These are phyloP conservation scores for Eurypyga helias DNA, from an alignment of 2,113 vertebrate genomes.

Conservation along the genomic window DNA sequence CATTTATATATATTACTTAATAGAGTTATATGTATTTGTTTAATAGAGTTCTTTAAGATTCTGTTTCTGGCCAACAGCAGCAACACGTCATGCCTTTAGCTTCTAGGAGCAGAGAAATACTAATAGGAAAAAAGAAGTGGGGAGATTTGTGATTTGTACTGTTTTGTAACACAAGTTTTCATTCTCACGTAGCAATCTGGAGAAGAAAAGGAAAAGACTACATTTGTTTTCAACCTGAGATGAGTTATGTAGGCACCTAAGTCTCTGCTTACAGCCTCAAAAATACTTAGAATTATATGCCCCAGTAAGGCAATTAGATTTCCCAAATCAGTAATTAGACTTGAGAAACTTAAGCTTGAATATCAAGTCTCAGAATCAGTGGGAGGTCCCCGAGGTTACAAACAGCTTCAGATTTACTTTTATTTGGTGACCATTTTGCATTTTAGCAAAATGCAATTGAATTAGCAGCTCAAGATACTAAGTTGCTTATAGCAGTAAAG, in stretches of 20 bases:
- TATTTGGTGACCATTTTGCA: not conserved
- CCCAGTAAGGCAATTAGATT: not conserved
- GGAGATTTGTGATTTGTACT: not conserved
- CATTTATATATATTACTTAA: not conserved
- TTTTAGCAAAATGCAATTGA: not conserved
- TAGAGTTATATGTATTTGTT: not conserved
- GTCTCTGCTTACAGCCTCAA: not conserved
- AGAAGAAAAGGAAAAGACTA: not conserved
- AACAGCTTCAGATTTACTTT: not conserved
- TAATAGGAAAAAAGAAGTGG: not conserved
- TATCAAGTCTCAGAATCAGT: not conserved
- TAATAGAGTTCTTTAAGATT: not conserved
- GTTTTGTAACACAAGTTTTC: not conserved
- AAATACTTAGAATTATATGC: not conserved
- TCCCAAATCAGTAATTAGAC: not conserved
- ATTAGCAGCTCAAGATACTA: not conserved
- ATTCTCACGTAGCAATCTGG: not conserved
- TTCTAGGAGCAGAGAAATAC: not conserved
- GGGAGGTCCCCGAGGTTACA: not conserved
- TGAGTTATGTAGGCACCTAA: not conserved
- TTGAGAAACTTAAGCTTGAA: not conserved
- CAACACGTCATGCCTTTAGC: not conserved
- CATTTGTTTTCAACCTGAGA: not conserved
- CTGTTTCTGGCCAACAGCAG: not conserved
- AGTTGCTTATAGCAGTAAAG: not conserved